A percentile compares a stretch with the other conserved stretches of the same genome.
Evolutionary conservation across 2,797 vertebrate genomes (phyloP).

Genomic region (Nannoperca obscura): DNA sequence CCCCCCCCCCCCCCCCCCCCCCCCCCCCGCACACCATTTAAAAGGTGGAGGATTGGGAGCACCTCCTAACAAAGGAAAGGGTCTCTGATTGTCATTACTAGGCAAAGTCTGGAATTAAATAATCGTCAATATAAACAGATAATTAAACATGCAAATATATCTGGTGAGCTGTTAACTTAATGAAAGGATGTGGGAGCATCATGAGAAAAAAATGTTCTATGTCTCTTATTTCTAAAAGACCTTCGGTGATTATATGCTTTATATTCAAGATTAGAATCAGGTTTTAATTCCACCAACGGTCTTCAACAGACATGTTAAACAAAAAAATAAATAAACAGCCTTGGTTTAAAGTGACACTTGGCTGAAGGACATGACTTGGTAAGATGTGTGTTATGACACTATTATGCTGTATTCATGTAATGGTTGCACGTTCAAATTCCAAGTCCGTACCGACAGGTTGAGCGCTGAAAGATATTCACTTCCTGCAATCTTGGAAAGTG

Average conservation of each 20-base stretch:
- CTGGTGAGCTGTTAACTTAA: slow-evolving; percentile 28
- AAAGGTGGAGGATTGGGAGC: slow-evolving; percentile 40
- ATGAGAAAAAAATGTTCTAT: slow-evolving; percentile 12
- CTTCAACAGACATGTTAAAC: neutral
- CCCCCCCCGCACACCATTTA: no score
- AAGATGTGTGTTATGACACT: neutral
- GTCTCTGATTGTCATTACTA: slow-evolving; percentile 45
- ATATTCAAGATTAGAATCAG: slow-evolving; percentile 9
- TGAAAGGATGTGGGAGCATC: slow-evolving; percentile 17
- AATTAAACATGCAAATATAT: slow-evolving; percentile 53
- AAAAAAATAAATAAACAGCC: neutral
- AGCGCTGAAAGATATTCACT: neutral
- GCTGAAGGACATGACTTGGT: neutral
- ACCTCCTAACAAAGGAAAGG: slow-evolving; percentile 57
- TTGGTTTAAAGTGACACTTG: neutral
- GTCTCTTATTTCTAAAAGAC: neutral
- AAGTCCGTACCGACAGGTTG: neutral
- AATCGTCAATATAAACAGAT: slow-evolving; percentile 43
- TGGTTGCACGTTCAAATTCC: neutral
- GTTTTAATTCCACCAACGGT: neutral
- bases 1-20: no score
- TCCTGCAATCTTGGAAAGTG: neutral
- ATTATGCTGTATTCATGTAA: slow-evolving; percentile 1
- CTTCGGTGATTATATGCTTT: neutral
- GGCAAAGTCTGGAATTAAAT: slow-evolving; percentile 31